These are phyloP conservation scores for Hanleya hanleyi DNA, from an alignment of 2,888 invertebrate genomes.

Conservation along the genomic window DNA sequence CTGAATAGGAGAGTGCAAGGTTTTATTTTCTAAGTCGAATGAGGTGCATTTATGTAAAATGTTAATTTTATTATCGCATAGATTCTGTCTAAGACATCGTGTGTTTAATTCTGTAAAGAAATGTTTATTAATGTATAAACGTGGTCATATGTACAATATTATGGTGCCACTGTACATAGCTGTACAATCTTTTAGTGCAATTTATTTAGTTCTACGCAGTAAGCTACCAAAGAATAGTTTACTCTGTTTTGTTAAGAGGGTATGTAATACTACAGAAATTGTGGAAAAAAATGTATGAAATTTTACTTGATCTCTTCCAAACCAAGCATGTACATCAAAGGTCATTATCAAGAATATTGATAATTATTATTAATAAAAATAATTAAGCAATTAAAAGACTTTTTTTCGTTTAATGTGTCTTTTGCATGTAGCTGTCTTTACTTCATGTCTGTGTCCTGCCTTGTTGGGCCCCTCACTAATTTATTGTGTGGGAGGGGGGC, in stretches of 20 bases:
- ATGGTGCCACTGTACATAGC: conserved; percentile 4
- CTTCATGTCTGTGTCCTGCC: too few species aligned
- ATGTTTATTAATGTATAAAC: not conserved
- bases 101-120: not conserved
- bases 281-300: not conserved
- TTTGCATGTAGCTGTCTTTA: too few species aligned
- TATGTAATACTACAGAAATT: not conserved
- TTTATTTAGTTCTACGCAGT: not conserved
- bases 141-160: not conserved
- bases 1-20: not conserved
- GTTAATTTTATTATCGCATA: not conserved
- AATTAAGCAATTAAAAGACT: too few species aligned
- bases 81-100: not conserved
- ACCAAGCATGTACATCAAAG: not conserved
- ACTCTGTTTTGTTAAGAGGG: not conserved
- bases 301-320: too few species aligned
- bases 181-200: conserved; percentile 6
- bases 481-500: too few species aligned
- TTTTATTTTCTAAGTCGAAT: not conserved
- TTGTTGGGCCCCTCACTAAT: too few species aligned
- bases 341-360: conserved; percentile 6
- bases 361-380: conserved; percentile 2
- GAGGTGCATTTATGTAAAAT: conserved; percentile 4
- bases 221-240: too few species aligned
- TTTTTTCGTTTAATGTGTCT: too few species aligned